Evolutionary conservation across 2,797 vertebrate genomes (phyloP), one percentile per base, ranked within the genome.

Genomic region (Hemibagrus guttatus): DNA sequence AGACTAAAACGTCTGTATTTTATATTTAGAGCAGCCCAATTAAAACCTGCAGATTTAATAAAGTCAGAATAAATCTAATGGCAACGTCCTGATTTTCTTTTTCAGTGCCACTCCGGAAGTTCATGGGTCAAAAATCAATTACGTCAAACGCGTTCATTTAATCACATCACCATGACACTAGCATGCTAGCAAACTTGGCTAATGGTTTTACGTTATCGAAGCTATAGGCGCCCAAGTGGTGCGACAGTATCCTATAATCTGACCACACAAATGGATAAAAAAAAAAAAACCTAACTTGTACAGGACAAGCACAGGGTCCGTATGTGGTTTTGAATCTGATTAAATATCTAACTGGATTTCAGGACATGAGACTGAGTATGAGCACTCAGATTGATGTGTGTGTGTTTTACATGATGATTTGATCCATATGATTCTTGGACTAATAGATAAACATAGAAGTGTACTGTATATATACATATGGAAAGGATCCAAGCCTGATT

Each of bases 11-110:
- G 49, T 83, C 64, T 83, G 81, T 26, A 39, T 83, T 69, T 35
- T 68, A 54, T 83, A 69, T 83, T 83, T 83, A 56, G 63, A 54
- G 52, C 64, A 69, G 42, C 28, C 16, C 28, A 83, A 69, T 69
- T 83, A 69, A 69, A 56, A 54, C 49, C 49, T 23, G 17, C 6
- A 3, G 46, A 35, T 83, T 83, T 35, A 83, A 68, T 35, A 68
- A 68, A 68, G 11, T 11, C 59, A 11, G 19, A 76, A 49, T 49
- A 58, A 35, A 78, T 58, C 16, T 35, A 80, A 64, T 19, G 26
- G 26, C 59, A 28, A 14, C 26, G n/a, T 56, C n/a, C 49, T 56
- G 46, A 23, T 35, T 21, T 64, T 58, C 39, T 61, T 26, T 13
- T 4, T 31, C 2, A 35, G 14, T 23, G 81, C 52, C 26, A 81